phyloP scores from a whole-genome alignment of 35 echinoderm and acorn worm species.

The Apostichopus californicus region DNA sequence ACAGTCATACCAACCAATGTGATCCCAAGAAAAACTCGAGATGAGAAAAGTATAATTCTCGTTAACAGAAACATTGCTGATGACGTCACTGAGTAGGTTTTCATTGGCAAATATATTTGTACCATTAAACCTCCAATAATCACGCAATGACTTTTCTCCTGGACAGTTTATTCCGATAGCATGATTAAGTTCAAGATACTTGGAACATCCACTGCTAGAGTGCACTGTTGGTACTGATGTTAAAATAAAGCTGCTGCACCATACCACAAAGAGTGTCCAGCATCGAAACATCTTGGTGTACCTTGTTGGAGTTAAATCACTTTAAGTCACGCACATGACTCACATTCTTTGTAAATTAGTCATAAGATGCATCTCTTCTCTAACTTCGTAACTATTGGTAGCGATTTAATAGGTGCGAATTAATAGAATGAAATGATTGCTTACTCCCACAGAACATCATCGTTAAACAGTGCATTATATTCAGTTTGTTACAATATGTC shows the following conservation, averaged over 20 bases:
- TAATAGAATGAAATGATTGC: too few species aligned
- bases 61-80: background rate
- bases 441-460: too few species aligned
- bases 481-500: too few species aligned
- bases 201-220: background rate
- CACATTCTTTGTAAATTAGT: too few species aligned
- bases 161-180: background rate
- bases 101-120: background rate
- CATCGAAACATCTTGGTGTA: too few species aligned
- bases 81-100: background rate
- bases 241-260: background rate
- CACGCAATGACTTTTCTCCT: background rate
- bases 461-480: too few species aligned
- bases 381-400: too few species aligned
- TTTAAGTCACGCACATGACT: too few species aligned
- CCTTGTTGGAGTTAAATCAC: too few species aligned
- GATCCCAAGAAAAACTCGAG: background rate
- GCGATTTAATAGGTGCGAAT: too few species aligned
- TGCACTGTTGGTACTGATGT: background rate
- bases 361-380: too few species aligned
- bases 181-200: background rate
- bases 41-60: slow-evolving; percentile 8
- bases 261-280: too few species aligned
- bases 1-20: background rate
- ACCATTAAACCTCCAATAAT: background rate